Evolutionary conservation across 2,113 vertebrate genomes (phyloP), one percentile per base, ranked within the genome.

Genomic region (Triplophysa tibetana): DNA sequence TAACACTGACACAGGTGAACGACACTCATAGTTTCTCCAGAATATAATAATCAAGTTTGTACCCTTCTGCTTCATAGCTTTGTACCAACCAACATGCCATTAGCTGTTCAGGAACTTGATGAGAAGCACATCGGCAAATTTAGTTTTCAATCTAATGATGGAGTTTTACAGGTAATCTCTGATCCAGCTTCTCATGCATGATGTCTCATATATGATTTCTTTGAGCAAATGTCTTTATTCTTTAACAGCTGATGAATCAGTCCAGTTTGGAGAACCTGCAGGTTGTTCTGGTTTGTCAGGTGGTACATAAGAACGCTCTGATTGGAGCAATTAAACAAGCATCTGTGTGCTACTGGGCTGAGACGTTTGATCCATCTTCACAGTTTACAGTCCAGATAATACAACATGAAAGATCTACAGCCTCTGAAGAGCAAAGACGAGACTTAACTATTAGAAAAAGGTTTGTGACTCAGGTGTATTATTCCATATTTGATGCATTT

Each of bases 291-390:
- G 88, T 89, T 63, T 92, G 89, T 84, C 94, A 94, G 85, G 81
- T 91, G 16, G 84, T 83, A 78, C 94, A 96, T 87, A 95, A 92
- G 87, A 94, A 94, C 56, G 87, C 87, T 45, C 41, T 95, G 82
- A 82, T 94, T 80, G 91, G 85, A 24, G 90, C 90, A 2, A 69
- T 92, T 83, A 93, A 94, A 38, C 89, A 93, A 84, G 84, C 80
- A 0, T 86, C 78, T 70, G 85, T 93, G 63, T 94, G 88, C 81
- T 82, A 83, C n/a, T 79, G 81, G 78, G 76, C 89, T 33, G 74
- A 82, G 3, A 82, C 50, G 43, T 62, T 29, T 33, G 60, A 8
- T 19, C 33, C 33, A 1, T 38, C 69, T 33, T 58, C 82, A 43
- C 72, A 86, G 76, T 19, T n/a, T 9, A 83, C 85, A 63, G 23